A percentile compares a stretch with the other conserved stretches of the same genome.
phyloP scores from a whole-genome alignment of 1,140 invertebrate genomes.

The Plectus sambesii region DNA sequence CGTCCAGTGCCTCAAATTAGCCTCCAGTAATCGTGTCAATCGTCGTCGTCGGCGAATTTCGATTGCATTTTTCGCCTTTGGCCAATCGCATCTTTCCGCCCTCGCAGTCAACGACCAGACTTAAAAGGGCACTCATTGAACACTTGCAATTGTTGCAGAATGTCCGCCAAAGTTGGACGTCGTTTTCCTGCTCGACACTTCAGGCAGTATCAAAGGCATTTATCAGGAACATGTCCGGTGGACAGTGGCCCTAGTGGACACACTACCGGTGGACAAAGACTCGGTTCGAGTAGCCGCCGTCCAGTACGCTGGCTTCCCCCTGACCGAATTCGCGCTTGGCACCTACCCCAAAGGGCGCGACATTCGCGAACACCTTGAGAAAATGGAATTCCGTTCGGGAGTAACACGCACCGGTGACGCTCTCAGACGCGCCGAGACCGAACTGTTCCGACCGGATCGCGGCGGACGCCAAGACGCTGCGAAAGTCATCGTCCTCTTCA shows the following conservation, averaged over 20 bases:
- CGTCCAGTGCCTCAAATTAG: too few relatives aligned
- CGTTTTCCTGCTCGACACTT: slow-evolving; percentile 39
- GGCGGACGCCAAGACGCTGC: slow-evolving; percentile 32
- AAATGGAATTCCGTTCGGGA: slow-evolving; percentile 30
- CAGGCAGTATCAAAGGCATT: slow-evolving; percentile 32
- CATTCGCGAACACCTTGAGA: slow-evolving; percentile 26
- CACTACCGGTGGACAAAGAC: slow-evolving; percentile 33
- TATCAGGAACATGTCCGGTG: slow-evolving; percentile 37
- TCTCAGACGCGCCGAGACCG: slow-evolving; percentile 35
- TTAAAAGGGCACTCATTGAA: too few relatives aligned
- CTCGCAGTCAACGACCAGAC: too few relatives aligned
- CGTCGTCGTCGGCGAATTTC: too few relatives aligned
- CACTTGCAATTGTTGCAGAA: background rate
- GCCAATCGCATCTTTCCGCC: too few relatives aligned
- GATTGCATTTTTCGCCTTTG: too few relatives aligned
- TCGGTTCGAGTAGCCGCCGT: slow-evolving; percentile 35
- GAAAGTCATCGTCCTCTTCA: slow-evolving; percentile 38
- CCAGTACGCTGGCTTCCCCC: slow-evolving; percentile 38
- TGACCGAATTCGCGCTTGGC: slow-evolving; percentile 37
- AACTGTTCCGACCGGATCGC: slow-evolving; percentile 31
- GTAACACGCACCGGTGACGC: slow-evolving; percentile 34
- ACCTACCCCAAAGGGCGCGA: slow-evolving; percentile 34
- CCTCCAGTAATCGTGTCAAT: too few relatives aligned
- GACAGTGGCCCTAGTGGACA: slow-evolving; percentile 36
- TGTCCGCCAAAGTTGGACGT: slow-evolving; percentile 36